Evolutionary conservation across 2,113 vertebrate species (phyloP).

Genomic region (Solenodon paradoxus): DNA sequence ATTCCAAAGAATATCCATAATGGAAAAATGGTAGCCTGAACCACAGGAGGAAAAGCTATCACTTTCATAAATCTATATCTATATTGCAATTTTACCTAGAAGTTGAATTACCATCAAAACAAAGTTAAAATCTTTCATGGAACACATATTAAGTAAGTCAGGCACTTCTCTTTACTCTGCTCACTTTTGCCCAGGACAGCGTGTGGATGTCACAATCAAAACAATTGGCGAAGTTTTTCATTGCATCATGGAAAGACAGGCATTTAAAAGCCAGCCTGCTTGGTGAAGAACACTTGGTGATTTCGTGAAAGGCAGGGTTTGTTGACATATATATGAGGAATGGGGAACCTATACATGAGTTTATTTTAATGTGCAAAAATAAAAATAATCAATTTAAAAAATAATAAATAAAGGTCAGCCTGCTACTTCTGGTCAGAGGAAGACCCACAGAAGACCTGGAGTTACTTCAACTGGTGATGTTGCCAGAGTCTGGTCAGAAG

Average conservation of each 20-base stretch:
- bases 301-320: too few relatives aligned
- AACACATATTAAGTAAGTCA: neutral
- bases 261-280: neutral
- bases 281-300: too few relatives aligned
- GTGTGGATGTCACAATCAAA: neutral
- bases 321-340: too few relatives aligned
- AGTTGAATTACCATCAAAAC: neutral
- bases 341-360: too few relatives aligned
- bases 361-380: too few relatives aligned
- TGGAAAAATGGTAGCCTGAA: slow-evolving; percentile 82
- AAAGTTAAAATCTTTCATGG: neutral
- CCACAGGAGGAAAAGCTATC: slow-evolving; percentile 92
- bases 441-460: neutral
- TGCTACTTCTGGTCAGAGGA: neutral
- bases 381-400: too few relatives aligned
- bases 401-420: too few relatives aligned
- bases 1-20: slow-evolving; percentile 88
- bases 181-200: neutral
- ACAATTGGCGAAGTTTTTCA: neutral
- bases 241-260: neutral
- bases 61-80: slow-evolving; percentile 77
- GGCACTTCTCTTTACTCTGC: neutral
- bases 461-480: neutral
- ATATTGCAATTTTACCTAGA: neutral
- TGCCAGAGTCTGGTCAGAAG: neutral